phyloP scores from a whole-genome alignment of 2,888 invertebrate species.

The Lasioglossum calceatum region DNA sequence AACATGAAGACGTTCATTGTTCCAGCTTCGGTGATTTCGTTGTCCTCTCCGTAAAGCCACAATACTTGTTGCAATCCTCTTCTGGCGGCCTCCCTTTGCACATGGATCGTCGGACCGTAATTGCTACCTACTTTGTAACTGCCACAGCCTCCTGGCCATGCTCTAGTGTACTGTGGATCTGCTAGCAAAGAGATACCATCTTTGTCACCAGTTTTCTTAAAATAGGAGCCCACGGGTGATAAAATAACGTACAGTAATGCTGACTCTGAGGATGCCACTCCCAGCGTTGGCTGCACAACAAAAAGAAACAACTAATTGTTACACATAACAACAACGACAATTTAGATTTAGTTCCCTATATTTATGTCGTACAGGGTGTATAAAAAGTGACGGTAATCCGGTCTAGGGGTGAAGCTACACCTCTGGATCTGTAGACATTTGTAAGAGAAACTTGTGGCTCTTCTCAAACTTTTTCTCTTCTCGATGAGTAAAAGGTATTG shows the following conservation, averaged over 20 bases:
- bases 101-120: constrained; percentile 94
- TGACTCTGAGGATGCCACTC: constrained; percentile 94
- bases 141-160: constrained; percentile 98
- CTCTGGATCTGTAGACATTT: too few species aligned
- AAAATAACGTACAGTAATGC: constrained; percentile 96
- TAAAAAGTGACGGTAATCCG: too few species aligned
- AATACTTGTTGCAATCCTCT: constrained; percentile 96
- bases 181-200: constrained; percentile 94
- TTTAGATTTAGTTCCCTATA: not conserved
- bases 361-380: not conserved
- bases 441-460: too few species aligned
- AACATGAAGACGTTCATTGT: constrained; percentile 99
- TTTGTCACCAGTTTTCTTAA: constrained; percentile 85
- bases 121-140: constrained; percentile 98
- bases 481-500: too few species aligned
- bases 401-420: too few species aligned
- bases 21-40: constrained; percentile 98
- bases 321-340: not conserved
- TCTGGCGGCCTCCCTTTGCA: constrained; percentile 91
- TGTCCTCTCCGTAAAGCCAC: constrained; percentile 97
- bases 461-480: too few species aligned
- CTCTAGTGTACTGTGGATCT: constrained; percentile 94
- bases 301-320: constrained; percentile 40
- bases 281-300: constrained; percentile 92
- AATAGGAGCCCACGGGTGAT: constrained; percentile 97